These are phyloP conservation scores for Corythoichthys haematopterus DNA, from an alignment of 2,113 vertebrate species.

Conservation along the genomic window DNA sequence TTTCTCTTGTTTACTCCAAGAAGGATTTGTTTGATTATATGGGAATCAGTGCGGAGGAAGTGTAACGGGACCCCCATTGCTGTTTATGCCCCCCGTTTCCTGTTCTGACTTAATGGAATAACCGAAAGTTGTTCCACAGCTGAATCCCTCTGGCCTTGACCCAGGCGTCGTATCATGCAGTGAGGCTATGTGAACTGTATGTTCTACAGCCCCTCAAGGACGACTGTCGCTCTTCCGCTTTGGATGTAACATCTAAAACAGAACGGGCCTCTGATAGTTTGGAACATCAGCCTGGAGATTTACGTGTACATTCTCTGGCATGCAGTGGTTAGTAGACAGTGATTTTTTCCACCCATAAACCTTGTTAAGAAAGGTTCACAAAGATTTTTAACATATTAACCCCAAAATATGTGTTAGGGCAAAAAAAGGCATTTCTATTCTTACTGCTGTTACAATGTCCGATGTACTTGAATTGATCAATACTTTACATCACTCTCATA, in stretches of 20 bases:
- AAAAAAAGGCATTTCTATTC: not conserved
- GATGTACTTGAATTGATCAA: not conserved
- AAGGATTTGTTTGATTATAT: constrained; percentile 41
- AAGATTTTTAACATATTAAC: not conserved
- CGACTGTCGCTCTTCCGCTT: constrained; percentile 33
- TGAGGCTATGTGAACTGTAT: constrained; percentile 58
- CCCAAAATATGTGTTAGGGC: not conserved
- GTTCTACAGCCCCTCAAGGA: constrained; percentile 37
- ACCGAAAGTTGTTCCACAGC: constrained; percentile 53
- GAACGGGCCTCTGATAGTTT: constrained; percentile 19
- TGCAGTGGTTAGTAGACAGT: not conserved
- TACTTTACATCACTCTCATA: too few relatives aligned
- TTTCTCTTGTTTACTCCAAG: constrained; percentile 28
- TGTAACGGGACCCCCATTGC: constrained; percentile 59
- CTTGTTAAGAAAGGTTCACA: not conserved
- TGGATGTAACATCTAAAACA: constrained; percentile 39
- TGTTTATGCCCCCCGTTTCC: constrained; percentile 72
- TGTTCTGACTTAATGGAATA: constrained; percentile 57
- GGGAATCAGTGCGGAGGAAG: constrained; percentile 56
- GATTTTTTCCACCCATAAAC: constrained; percentile 3
- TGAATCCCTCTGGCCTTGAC: constrained; percentile 64
- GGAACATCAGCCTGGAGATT: constrained; percentile 16
- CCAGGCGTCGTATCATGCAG: constrained; percentile 53
- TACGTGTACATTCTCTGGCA: constrained; percentile 24
- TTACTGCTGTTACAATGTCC: not conserved